Conservation (phyloP, 53 echinoderm and acorn worm species). For the Echinarachnius parma region DNA sequence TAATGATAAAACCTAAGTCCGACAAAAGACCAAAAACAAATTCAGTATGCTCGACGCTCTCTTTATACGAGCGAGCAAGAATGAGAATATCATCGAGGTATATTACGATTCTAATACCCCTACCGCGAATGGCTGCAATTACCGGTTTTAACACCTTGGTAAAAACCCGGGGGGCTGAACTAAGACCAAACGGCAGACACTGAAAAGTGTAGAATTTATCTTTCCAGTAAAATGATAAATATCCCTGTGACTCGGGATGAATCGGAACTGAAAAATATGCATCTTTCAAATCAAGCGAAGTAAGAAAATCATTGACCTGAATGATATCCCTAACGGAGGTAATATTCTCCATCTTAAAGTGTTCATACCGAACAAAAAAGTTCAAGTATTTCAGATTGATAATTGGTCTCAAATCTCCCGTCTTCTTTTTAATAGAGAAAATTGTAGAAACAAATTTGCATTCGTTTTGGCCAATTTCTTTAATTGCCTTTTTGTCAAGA, state of each 20-base stretch:
- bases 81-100: slow-evolving; percentile 19
- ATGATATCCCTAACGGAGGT: slow-evolving; percentile 31
- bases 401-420: slow-evolving; percentile 42
- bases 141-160: neutral
- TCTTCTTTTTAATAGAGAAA: slow-evolving; percentile 31
- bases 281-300: slow-evolving; percentile 25
- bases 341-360: slow-evolving; percentile 48
- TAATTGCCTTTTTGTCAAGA: slow-evolving; percentile 22
- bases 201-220: neutral
- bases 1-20: neutral
- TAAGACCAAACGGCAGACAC: slow-evolving; percentile 7
- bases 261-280: slow-evolving; percentile 25
- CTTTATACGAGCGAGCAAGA: neutral
- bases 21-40: neutral
- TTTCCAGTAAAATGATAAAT: neutral
- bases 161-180: slow-evolving; percentile 8
- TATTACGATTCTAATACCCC: neutral
- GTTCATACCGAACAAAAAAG: slow-evolving; percentile 26
- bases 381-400: slow-evolving; percentile 51
- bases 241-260: neutral
- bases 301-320: slow-evolving; percentile 22
- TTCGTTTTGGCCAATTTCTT: neutral
- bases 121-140: neutral
- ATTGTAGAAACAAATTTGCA: slow-evolving; percentile 38
- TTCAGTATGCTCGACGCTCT: neutral